Evolutionary conservation across 2,888 invertebrate genomes (phyloP).

Genomic region (Sympetrum striolatum): DNA sequence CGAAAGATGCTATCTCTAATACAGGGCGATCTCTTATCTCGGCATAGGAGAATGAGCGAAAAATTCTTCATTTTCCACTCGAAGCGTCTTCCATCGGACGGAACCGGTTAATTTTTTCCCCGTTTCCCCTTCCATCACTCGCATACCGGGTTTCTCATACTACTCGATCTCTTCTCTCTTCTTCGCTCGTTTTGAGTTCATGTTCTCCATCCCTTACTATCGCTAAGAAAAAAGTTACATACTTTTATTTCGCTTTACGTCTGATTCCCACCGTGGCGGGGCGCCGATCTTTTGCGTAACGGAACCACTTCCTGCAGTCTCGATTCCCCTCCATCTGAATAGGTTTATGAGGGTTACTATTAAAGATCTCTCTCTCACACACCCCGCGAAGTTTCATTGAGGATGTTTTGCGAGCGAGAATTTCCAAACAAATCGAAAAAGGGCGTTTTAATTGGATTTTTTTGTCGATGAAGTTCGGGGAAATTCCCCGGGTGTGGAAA

Average conservation of each 20-base stretch:
- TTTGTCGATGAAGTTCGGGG: background rate
- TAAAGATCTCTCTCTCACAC: background rate
- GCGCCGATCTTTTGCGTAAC: conserved; percentile 19
- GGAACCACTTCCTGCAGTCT: conserved; percentile 38
- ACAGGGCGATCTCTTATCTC: conserved; percentile 1
- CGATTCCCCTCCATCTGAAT: background rate
- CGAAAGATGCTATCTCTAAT: background rate
- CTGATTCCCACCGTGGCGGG: background rate
- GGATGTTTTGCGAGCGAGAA: background rate
- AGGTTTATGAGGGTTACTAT: background rate
- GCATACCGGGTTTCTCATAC: background rate
- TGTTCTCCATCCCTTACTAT: background rate
- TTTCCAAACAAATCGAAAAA: background rate
- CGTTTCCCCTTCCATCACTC: background rate
- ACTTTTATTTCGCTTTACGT: conserved; percentile 7
- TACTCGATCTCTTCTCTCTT: background rate
- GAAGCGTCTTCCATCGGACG: background rate
- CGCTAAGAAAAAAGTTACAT: background rate
- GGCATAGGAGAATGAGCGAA: background rate
- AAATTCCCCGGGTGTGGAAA: no score
- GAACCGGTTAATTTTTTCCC: background rate
- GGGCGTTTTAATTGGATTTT: background rate
- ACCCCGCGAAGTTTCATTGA: background rate
- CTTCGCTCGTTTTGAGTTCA: background rate
- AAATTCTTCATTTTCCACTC: conserved; percentile 16